Conservation (phyloP, 2,888 invertebrate species). For the Hedya salicella region DNA sequence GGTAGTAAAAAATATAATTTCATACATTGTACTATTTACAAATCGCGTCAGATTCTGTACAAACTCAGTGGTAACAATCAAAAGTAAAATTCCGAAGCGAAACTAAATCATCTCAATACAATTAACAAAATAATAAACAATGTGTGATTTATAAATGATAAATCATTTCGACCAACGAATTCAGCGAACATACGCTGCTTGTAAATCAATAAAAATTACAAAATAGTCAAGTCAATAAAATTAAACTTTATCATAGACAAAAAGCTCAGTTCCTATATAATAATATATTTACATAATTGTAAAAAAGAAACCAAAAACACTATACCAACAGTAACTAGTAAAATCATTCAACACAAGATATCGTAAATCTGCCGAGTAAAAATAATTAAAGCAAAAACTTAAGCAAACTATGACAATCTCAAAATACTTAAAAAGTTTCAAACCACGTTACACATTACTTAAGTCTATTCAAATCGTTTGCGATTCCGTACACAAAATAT, state of each 20-base stretch:
- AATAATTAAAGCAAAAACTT: conserved; percentile 78
- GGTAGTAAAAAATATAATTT: conserved; percentile 54
- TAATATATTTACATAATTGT: conserved; percentile 55
- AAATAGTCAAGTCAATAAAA: conserved; percentile 30
- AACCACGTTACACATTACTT: conserved; percentile 58
- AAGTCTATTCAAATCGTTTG: conserved; percentile 55
- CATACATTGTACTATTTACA: conserved; percentile 77
- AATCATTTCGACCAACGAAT: conserved; percentile 34
- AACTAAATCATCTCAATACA: conserved; percentile 61
- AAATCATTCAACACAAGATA: conserved; percentile 70
- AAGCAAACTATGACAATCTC: conserved; percentile 68
- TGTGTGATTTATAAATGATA: conserved; percentile 49
- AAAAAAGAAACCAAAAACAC: conserved; percentile 62
- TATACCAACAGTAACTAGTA: conserved; percentile 51
- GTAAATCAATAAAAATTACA: conserved; percentile 25
- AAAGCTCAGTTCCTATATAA: conserved; percentile 49
- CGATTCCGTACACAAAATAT: conserved; percentile 79
- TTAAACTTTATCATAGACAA: conserved; percentile 49
- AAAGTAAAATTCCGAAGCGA: conserved; percentile 63
- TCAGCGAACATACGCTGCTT: conserved; percentile 10
- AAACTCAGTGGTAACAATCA: conserved; percentile 73
- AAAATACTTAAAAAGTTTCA: conserved; percentile 57
- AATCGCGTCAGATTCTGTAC: conserved; percentile 62
- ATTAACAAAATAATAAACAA: conserved; percentile 61
- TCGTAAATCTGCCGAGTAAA: conserved; percentile 68